phyloP scores from a whole-genome alignment of 2,888 invertebrate genomes.

The Scaptodrosophila latifasciaeformis region DNA sequence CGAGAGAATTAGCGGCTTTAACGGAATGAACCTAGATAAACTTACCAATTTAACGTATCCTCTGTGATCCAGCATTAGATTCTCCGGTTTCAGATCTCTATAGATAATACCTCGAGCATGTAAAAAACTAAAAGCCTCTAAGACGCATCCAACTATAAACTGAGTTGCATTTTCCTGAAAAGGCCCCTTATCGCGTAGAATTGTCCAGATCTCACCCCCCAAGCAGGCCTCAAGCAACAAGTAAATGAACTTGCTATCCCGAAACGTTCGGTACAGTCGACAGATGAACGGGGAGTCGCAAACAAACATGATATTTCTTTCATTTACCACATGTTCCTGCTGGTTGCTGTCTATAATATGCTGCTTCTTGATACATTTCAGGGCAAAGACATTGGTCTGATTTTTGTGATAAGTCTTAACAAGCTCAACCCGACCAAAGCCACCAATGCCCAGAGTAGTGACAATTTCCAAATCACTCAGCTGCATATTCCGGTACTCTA shows the following conservation, averaged over 20 bases:
- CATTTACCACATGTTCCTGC: constrained; percentile 90
- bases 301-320: constrained; percentile 86
- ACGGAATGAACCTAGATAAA: too few species aligned
- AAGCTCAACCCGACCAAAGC: constrained; percentile 90
- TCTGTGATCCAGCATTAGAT: constrained; percentile 86
- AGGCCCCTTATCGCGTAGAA: constrained; percentile 86
- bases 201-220: constrained; percentile 96
- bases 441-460: constrained; percentile 91
- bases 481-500: constrained; percentile 81
- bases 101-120: constrained; percentile 88
- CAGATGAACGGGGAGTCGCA: constrained; percentile 76
- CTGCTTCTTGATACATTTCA: constrained; percentile 90
- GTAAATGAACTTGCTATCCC: constrained; percentile 91
- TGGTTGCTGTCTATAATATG: constrained; percentile 91
- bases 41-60: constrained; percentile 91
- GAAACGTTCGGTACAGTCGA: constrained; percentile 90
- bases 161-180: constrained; percentile 88
- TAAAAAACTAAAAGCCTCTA: constrained; percentile 92
- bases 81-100: constrained; percentile 94
- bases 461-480: constrained; percentile 86
- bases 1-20: background rate
- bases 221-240: constrained; percentile 94
- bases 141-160: constrained; percentile 92
- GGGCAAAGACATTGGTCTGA: constrained; percentile 79
- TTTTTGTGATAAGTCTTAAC: too few species aligned